Base-by-base conservation (phyloP, 2,888 invertebrate genomes). In the Parascotia fuliginaria region DNA sequence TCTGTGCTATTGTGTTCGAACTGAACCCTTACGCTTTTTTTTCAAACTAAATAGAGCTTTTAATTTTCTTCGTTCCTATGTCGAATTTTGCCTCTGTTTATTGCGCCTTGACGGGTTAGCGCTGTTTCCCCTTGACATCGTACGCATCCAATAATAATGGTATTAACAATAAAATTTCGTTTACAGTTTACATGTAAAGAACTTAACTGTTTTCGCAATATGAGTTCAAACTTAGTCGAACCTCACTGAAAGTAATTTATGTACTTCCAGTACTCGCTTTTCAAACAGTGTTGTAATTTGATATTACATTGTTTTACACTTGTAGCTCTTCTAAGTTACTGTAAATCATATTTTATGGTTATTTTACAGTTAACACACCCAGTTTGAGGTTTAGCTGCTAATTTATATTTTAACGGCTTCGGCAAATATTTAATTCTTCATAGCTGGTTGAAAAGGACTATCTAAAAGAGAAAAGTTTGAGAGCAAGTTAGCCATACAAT, bases 241-340 rank as follows among this genome's bases (percentile, higher is more conserved):
- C 37, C 31, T 16, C 38, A 24, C 38, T 37, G 44, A 36, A 45
- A 48, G 50, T 46, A 58, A 36, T 32, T 29, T 33, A 14, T 12
- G n/a, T n/a, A n/a, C n/a, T n/a, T n/a, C n/a, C n/a, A n/a, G n/a
- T n/a, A n/a, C n/a, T n/a, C n/a, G n/a, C 11, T 38, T 36, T 9
- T 4, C 40, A 9, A 29, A 47, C 19, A 31, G 13, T 43, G 24
- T 40, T 56, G 12, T 47, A 60, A 53, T 38, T 37, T 41, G 36
- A 24, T 44, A 46, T 55, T 55, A 59, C 55, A 42, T 39, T 64
- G 55, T 70, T 64, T 60, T 48, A 54, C 53, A 46, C 27, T n/a
- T 16, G 1, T 4, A n/a, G n/a, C 27, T 22, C 49, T 42, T 37
- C n/a, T 32, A 24, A 9, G 37, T 48, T 58, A 42, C 48, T 51